Evolutionary conservation across 2,113 vertebrate species (phyloP), one percentile per base, ranked within the genome.

Genomic region (Phaethon lepturus): DNA sequence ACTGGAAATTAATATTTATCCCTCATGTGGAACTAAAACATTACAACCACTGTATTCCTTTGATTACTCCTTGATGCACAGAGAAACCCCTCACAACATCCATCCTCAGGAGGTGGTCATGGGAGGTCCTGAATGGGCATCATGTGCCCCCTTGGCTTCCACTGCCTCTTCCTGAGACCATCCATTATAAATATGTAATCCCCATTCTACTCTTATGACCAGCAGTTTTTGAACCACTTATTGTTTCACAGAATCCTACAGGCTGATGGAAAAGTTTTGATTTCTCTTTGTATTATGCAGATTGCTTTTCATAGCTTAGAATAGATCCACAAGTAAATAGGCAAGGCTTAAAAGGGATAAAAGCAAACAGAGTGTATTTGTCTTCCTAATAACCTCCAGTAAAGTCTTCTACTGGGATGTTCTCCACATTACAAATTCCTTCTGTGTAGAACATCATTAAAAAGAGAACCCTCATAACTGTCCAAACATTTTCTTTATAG

Each of bases 91-190:
- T 68, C 10, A 31, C 9, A 71, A 11, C 5, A 50, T 45, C 15
- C 3, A 26, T 45, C 20, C 26, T 79, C 25, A 14, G 44, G 15
- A 71, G 5, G 11, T 6, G 13, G 24, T 42, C 49, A 49, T 24
- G 26, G 31, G 18, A 68, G 12, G 9, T 55, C 17, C 31, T 29
- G 16, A 35, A 10, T 8, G 7, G 4, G 6, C 17, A 55, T 12
- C 20, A 26, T 0, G 6, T 0, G 0, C 2, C 0, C 3, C 8
- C 1, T 31, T 50, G 28, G 5, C 9, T 76, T 76, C 44, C 12
- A 13, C n/a, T 56, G 8, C 17, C 33, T 56, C 49, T 84, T 7
- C 26, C 35, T 77, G 50, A 86, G 38, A 60, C 16, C 11, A 5
- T 80, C 11, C 5, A 2, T 62, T 22, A 72, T 10, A 59, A 83